Evolutionary conservation across 2,888 invertebrate species (phyloP).

Genomic region (Rambutsinella grinnellia): DNA sequence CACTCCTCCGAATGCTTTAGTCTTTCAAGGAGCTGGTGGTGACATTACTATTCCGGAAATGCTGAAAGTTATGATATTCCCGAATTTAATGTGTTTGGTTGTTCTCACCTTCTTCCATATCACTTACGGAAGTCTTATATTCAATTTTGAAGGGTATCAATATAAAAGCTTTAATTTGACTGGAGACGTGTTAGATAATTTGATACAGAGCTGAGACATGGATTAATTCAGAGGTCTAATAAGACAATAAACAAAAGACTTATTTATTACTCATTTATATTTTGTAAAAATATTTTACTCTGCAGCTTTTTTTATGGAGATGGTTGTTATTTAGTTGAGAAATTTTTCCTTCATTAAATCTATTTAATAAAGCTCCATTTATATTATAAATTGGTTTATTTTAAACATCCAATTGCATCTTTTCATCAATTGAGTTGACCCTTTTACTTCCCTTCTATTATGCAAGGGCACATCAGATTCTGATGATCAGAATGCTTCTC

Average conservation of each 20-base stretch:
- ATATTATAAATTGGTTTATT: no score
- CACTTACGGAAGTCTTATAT: conserved; percentile 61
- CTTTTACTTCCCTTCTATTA: no score
- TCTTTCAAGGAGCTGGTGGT: conserved; percentile 85
- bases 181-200: no score
- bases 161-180: conserved; percentile 49
- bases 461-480: no score
- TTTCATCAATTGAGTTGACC: background rate
- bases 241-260: conserved; percentile 38
- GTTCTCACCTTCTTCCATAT: conserved; percentile 56
- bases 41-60: conserved; percentile 69
- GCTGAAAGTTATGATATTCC: conserved; percentile 61
- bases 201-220: background rate
- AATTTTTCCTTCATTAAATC: background rate
- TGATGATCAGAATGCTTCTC: no score
- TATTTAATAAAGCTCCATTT: no score
- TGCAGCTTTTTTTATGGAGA: background rate
- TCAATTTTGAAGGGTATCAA: conserved; percentile 58
- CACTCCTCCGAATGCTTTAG: conserved; percentile 89
- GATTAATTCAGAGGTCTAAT: background rate
- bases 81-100: conserved; percentile 60
- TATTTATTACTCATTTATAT: conserved; percentile 19
- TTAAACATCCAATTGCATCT: no score
- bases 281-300: no score
- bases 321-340: background rate